A percentile compares a stretch with the other conserved stretches of the same genome.
Conservation (phyloP, 1,140 invertebrate genomes). For the Monomorium pharaonis region DNA sequence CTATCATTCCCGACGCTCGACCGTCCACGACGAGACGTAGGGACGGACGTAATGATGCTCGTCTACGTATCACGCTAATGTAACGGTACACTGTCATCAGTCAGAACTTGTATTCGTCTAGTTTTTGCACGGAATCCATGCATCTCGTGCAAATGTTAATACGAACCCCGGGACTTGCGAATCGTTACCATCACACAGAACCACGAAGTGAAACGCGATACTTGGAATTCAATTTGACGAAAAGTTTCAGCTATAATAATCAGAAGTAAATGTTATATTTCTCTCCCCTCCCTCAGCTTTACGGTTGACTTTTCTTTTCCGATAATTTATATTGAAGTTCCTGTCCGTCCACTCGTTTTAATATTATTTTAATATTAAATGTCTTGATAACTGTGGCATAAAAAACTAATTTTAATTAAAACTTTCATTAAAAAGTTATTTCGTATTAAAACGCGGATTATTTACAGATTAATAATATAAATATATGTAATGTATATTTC, state of each 20-base stretch:
- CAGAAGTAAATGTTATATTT: not conserved
- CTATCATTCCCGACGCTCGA: constrained; percentile 30
- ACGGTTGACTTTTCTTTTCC: not conserved
- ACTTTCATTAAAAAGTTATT: too few relatives aligned
- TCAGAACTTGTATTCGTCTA: constrained; percentile 4
- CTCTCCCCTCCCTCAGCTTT: not conserved
- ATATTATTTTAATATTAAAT: not conserved
- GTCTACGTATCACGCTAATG: constrained; percentile 29
- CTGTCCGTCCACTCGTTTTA: not conserved
- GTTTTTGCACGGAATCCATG: not conserved
- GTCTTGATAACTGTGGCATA: not conserved
- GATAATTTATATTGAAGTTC: not conserved
- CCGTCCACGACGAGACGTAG: not conserved
- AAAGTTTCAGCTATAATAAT: constrained; percentile 11
- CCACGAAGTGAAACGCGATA: not conserved
- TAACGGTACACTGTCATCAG: constrained; percentile 25
- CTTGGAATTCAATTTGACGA: constrained; percentile 9
- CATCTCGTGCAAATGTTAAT: constrained; percentile 1
- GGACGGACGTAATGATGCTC: constrained; percentile 6
- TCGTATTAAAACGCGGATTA: not conserved
- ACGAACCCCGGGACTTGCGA: not conserved
- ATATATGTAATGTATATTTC: not conserved
- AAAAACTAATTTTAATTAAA: not conserved
- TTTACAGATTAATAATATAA: not conserved
- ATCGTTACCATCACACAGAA: not conserved